Conservation (phyloP, 2,797 vertebrate species). For the Microtus californicus region DNA sequence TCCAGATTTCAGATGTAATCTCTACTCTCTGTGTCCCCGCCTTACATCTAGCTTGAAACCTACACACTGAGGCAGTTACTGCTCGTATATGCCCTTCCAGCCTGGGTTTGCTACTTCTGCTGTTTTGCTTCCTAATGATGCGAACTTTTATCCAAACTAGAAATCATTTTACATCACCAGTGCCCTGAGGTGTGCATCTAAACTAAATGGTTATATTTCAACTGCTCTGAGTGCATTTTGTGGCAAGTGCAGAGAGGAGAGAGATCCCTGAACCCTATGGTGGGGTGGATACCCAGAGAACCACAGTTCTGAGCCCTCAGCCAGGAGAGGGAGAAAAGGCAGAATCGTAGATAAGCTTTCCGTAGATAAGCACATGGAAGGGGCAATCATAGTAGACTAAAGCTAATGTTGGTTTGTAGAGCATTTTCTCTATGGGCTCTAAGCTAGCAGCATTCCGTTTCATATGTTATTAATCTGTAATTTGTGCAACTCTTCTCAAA, state of each 20-base stretch:
- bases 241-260: background rate
- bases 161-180: background rate
- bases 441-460: background rate
- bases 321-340: background rate
- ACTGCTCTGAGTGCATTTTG: background rate
- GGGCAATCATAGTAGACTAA: background rate
- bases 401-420: background rate
- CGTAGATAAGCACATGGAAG: background rate
- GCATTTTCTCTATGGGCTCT: background rate
- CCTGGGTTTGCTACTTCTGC: background rate
- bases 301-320: background rate
- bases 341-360: background rate
- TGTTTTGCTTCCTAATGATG: constrained; percentile 20
- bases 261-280: background rate
- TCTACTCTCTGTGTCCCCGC: background rate
- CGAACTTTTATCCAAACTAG: constrained; percentile 3
- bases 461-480: background rate
- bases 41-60: background rate
- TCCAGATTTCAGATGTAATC: background rate
- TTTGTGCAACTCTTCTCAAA: background rate
- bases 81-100: background rate
- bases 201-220: background rate
- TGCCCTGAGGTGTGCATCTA: background rate
- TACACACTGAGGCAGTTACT: background rate
- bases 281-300: background rate